These are phyloP conservation scores for Antidorcas marsupialis DNA, from an alignment of 2,113 vertebrate species.

Conservation along the genomic window DNA sequence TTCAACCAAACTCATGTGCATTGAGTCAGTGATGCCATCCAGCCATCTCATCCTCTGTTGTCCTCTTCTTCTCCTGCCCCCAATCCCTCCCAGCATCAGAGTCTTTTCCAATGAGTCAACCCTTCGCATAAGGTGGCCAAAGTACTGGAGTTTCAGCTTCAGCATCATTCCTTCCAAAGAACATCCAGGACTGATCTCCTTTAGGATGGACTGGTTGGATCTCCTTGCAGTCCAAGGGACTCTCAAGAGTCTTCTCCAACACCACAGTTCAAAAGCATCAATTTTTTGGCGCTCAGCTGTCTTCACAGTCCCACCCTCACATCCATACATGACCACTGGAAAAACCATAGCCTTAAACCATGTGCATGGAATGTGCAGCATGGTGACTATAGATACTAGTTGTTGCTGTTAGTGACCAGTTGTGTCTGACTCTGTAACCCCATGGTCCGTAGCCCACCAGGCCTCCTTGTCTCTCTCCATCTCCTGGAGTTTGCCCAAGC, in stretches of 20 bases:
- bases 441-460: background rate
- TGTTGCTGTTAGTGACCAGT: background rate
- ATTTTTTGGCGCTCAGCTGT: rapidly evolving
- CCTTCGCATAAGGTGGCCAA: background rate
- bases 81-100: background rate
- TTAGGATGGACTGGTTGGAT: background rate
- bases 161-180: background rate
- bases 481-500: background rate
- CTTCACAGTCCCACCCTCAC: background rate
- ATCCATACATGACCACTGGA: background rate
- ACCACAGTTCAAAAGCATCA: background rate
- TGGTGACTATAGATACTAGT: background rate
- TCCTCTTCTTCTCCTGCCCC: background rate
- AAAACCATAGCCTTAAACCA: background rate
- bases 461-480: background rate
- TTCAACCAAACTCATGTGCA: background rate
- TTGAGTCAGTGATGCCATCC: background rate
- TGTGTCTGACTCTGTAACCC: background rate
- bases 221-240: background rate
- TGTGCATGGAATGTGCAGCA: background rate
- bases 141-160: background rate
- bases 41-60: background rate
- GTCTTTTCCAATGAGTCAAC: background rate
- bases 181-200: background rate
- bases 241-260: background rate